Conservation (phyloP, 37 sponge, comb jelly and placozoan genomes). For the Eunapius fragilis region DNA sequence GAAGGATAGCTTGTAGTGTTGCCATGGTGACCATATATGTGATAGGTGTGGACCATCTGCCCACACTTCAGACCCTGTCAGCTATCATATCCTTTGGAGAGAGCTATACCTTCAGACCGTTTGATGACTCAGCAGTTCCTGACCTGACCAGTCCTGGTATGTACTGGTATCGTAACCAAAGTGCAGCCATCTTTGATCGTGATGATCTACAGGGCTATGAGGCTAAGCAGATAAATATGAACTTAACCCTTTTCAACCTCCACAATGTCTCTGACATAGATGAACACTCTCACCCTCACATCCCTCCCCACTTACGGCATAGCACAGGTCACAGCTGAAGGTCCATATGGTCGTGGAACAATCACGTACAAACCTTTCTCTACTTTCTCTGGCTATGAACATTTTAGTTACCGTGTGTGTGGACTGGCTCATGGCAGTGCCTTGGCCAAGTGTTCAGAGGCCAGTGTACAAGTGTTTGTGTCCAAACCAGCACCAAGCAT, state of each 20-base stretch:
- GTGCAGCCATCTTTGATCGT: conserved; percentile 65
- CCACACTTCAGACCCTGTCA: conserved; percentile 59
- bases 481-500: conserved; percentile 65
- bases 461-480: conserved; percentile 65
- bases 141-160: conserved; percentile 1
- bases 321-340: neutral
- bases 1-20: conserved; percentile 65
- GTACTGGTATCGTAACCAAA: conserved; percentile 47
- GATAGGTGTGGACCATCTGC: conserved; percentile 79
- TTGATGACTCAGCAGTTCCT: conserved; percentile 44
- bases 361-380: conserved; percentile 62
- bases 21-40: conserved; percentile 57
- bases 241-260: conserved; percentile 63
- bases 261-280: conserved; percentile 54
- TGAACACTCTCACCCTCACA: conserved; percentile 36
- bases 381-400: conserved; percentile 73
- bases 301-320: conserved; percentile 37
- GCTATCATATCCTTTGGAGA: conserved; percentile 17
- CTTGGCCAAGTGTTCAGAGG: conserved; percentile 52
- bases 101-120: conserved; percentile 58
- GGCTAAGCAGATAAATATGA: conserved; percentile 19
- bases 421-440: neutral
- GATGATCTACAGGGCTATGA: conserved; percentile 68
- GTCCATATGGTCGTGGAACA: neutral
- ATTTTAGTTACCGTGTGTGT: conserved; percentile 76